Evolutionary conservation across 1,140 invertebrate species (phyloP), one percentile per base, ranked within the genome.

Genomic region (Lerema accius): DNA sequence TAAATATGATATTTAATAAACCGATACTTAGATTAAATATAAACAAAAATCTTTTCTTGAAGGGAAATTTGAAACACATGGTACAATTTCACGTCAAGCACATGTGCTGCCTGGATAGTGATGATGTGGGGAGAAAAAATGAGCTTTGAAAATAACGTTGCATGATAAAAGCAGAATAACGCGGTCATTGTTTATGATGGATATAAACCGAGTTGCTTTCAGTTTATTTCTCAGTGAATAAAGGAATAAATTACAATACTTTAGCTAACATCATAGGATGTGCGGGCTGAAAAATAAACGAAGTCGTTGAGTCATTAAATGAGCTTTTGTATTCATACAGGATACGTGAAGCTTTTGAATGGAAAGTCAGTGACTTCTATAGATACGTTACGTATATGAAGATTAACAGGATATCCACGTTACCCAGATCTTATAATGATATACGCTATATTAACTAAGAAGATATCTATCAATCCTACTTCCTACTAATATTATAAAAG

Each of bases 61-160:
- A 19, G 17, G n/a, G 17, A 46, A 56, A 55, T 56, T 56, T 56
- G 7, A 11, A 56, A 43, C 51, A 56, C 23, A 43, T 56, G 51
- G 39, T 10, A 4, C 14, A 42, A 39, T 43, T 56, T 43, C 19
- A 56, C 19, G 39, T 56, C 39, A n/a, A 13, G 39, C 39, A 56
- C 51, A 56, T 56, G 51, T 56, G 51, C 23, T 43, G 14, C 19
- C 50, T 26, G 2, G 19, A 23, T 32, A 43, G 35, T 23, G 53
- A 45, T 45, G 53, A 58, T 58, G n/a, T 11, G 40, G 53, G 32
- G 40, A 32, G 53, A 58, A 58, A 58, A 58, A 58, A 58, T 58
- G 19, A 35, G 53, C 53, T 58, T 58, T 58, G 53, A 58, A 58
- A 35, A 58, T 58, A 56, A 56, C 53, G 53, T 56, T 56, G 23